Percentiles rank a stretch among this genome's conserved stretches.
These are phyloP conservation scores for Emmelina monodactyla DNA, from an alignment of 2,888 invertebrate species.

Conservation along the genomic window DNA sequence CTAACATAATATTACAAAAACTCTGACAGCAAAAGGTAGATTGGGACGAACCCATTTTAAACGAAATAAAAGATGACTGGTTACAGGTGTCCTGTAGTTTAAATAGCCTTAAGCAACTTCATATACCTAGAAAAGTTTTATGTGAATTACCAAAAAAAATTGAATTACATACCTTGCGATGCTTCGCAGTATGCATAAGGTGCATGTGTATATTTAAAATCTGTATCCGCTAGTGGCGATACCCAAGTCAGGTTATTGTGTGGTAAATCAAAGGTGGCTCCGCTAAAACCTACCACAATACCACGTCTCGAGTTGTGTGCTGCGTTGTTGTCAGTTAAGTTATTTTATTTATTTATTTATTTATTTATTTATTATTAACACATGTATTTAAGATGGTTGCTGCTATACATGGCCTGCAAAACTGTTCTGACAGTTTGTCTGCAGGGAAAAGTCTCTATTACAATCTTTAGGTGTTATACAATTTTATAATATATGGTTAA, in stretches of 20 bases:
- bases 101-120: conserved; percentile 6
- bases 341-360: no score
- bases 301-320: conserved; percentile 21
- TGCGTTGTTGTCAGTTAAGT: conserved; percentile 15
- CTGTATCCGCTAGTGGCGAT: conserved; percentile 8
- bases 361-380: no score
- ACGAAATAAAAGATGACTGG: conserved; percentile 15
- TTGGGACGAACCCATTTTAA: conserved; percentile 19
- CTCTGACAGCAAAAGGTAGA: conserved; percentile 15
- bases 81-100: conserved; percentile 11
- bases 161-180: conserved; percentile 22
- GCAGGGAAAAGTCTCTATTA: no score
- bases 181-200: conserved; percentile 20
- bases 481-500: no score
- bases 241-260: conserved; percentile 17
- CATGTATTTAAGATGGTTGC: no score
- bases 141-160: conserved; percentile 12
- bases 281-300: conserved; percentile 19
- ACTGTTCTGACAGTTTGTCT: no score
- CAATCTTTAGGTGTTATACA: no score
- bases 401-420: no score
- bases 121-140: conserved; percentile 16
- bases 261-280: conserved; percentile 20
- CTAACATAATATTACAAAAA: conserved; percentile 16
- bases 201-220: conserved; percentile 19